Evolutionary conservation across 2,797 vertebrate genomes (phyloP).

Genomic region (Spinus pinus): DNA sequence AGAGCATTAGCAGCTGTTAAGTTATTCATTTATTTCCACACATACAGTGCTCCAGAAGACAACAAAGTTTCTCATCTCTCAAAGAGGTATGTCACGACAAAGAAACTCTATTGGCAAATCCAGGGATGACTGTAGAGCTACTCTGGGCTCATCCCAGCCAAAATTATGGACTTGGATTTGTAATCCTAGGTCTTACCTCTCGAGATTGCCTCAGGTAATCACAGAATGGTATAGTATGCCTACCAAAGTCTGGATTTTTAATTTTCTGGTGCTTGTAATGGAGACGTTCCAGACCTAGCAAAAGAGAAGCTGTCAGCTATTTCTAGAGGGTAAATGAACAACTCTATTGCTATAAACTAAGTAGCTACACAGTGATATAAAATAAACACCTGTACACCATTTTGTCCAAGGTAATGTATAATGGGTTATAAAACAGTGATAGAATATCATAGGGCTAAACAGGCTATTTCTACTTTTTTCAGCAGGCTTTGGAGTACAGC

Average conservation of each 20-base stretch:
- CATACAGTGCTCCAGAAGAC: not conserved
- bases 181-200: conserved; percentile 79
- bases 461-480: not conserved
- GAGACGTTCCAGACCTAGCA: conserved; percentile 80
- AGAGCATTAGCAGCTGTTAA: not conserved
- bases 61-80: not conserved
- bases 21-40: not conserved
- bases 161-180: not conserved
- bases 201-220: conserved; percentile 65
- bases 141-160: not conserved
- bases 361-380: not conserved
- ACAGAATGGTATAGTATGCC: conserved; percentile 47
- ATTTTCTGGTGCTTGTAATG: conserved; percentile 76
- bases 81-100: not conserved
- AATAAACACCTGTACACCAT: not conserved
- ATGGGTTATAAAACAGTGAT: not conserved
- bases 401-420: not conserved
- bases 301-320: not conserved
- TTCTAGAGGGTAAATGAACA: not conserved
- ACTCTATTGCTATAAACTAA: not conserved
- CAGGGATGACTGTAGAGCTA: not conserved
- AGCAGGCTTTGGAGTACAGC: not conserved
- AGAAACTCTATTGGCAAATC: not conserved
- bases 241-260: conserved; percentile 53
- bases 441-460: not conserved